Base-by-base conservation (phyloP, 2,888 invertebrate species). In the Apantesis nais region DNA sequence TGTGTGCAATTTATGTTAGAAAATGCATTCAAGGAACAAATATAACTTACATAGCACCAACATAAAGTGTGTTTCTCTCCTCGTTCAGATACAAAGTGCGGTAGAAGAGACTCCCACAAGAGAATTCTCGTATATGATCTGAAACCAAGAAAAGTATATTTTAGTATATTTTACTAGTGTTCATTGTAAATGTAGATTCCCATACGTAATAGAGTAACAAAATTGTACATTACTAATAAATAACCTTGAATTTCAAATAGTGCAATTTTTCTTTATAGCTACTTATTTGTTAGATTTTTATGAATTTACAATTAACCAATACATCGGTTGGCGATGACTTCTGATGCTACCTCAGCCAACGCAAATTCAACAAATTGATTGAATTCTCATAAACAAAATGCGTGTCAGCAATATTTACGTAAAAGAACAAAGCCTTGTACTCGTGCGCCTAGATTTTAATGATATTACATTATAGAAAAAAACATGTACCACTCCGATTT, bases 41-140 rank as follows among this genome's bases (percentile, higher is more conserved):
- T 74, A 44, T 86, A 66, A 96, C 96, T 96, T 90, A 96, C 96
- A 96, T 96, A 90, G 96, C 96, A 90, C 96, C 96, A 82, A 96
- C 96, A 85, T 96, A 96, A 85, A 96, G 95, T 76, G 95, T 94
- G 83, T 96, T 95, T 85, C 95, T 92, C 80, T 95, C 94, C 85
- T 95, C 94, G 83, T 96, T 96, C 88, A 96, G 89, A 87, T 95
- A 95, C 78, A 96, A 90, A 41, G 96, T 96, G 80, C 96, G 95
- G 89, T 96, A 96, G 88, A 96, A 96, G 74, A 96, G 93, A 80
- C 93, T 95, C 63, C 96, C 96, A 84, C 96, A 96, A 48, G 95
- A 93, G 88, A 96, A 96, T 81, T 96, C 96, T 82, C 95, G 91
- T 85, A 96, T 95, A 88, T 96, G 96, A 94, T 96, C 96, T 96